Conservation (phyloP, 2,797 vertebrate genomes). For the Acridotheres tristis region DNA sequence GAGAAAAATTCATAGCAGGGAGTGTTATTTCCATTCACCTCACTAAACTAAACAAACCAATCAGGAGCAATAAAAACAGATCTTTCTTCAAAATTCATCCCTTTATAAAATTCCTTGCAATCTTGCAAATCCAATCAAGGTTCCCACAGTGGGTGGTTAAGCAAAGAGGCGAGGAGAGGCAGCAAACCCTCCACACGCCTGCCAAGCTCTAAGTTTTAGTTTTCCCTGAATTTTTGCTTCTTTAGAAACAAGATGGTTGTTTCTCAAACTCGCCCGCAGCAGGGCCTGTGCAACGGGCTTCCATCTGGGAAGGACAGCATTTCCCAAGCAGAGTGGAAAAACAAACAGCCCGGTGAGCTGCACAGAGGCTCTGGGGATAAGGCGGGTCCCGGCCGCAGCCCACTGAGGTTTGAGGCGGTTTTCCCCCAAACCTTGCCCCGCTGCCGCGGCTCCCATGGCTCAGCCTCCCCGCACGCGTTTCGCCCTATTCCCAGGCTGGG, state of each 20-base stretch:
- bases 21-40: background rate
- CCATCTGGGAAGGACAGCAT: background rate
- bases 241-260: background rate
- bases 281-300: background rate
- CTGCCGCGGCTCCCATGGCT: background rate
- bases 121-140: background rate
- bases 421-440: background rate
- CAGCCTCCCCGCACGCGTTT: background rate
- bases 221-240: background rate
- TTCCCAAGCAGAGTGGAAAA: background rate
- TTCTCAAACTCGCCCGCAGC: background rate
- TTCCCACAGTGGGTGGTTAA: background rate
- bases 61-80: rapidly evolving
- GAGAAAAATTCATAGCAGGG: background rate
- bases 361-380: background rate
- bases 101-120: background rate
- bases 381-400: background rate
- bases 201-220: background rate
- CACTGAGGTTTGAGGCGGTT: rapidly evolving
- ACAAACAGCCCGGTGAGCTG: background rate
- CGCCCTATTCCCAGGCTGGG: conserved; percentile 43
- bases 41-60: background rate
- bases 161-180: background rate
- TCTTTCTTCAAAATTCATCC: background rate
- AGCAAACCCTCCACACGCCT: background rate